phyloP scores from a whole-genome alignment of 2,888 invertebrate species.

The Deroplatys truncata region DNA sequence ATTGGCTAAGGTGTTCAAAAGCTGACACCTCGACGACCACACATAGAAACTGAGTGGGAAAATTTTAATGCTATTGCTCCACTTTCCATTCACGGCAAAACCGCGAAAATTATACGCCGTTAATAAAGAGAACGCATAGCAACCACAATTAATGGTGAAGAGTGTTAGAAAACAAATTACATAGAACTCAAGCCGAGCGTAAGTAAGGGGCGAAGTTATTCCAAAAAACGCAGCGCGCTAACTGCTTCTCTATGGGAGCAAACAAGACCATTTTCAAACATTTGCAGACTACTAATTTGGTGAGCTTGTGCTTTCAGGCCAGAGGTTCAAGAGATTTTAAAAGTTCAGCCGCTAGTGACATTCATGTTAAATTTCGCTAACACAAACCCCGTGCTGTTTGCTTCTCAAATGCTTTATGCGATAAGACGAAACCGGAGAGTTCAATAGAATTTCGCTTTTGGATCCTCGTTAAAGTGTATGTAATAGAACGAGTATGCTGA shows the following conservation, averaged over 20 bases:
- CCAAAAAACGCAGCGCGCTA: neutral
- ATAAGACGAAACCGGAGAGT: no score
- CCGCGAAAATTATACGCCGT: neutral
- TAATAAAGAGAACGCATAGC: neutral
- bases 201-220: neutral
- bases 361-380: neutral
- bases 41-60: neutral
- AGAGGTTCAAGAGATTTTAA: neutral
- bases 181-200: neutral
- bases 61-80: neutral
- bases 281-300: neutral
- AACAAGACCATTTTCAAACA: neutral
- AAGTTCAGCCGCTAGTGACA: neutral
- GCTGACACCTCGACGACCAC: neutral
- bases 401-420: no score
- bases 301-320: neutral
- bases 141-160: neutral
- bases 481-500: no score
- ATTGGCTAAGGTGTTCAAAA: neutral
- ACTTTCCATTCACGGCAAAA: neutral
- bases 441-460: no score
- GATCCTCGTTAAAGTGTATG: no score
- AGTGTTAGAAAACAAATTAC: neutral
- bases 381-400: no score
- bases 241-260: neutral